Evolutionary conservation across 2,888 invertebrate genomes (phyloP), one percentile per base, ranked within the genome.

Genomic region (Molorchus minor): DNA sequence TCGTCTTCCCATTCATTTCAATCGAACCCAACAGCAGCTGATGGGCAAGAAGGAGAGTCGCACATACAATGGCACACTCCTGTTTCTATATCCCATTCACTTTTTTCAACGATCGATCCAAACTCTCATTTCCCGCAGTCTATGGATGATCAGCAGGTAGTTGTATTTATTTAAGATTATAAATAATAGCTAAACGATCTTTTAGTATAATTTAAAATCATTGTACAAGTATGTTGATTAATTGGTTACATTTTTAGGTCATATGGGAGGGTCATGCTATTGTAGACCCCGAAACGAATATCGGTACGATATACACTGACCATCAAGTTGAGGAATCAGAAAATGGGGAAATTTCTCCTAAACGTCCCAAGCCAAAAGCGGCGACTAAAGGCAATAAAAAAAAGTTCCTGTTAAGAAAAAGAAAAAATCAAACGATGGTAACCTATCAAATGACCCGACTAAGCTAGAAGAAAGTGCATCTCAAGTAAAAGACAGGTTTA

Each of bases 401-500:
- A 65, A 75, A 72, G 63, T 75, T 78, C 1, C 72, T 15, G 81
- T 83, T 62, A 84, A 83, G 61, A 84, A 83, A 78, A 84, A 79
- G 80, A 87, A 83, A 70, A 81, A 78, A 72, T 77, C 66, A 77
- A 83, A 51, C 20, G 61, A 54, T 2, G 38, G 38, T 17, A 54
- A 46, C 13, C 52, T 63, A 2, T 40, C 62, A 19, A 86, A 84
- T 57, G 88, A 89, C 71, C 79, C 84, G 1, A 89, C 88, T 56
- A 87, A 87, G 77, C 76, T 90, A 58, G 90, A 91, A 76, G 89
- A 90, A 74, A 89, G 87, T 79, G 87, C 88, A 15, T 77, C 81
- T 20, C 86, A 90, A 84, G 90, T 90, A 2, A 84, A 86, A 74
- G 86, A 88, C 71, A 83, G 90, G 59, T 86, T 92, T 72, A 85